Percentiles rank a stretch among this genome's conserved stretches.
phyloP scores from a whole-genome alignment of 2,888 invertebrate species.

The Acrobasis suavella region DNA sequence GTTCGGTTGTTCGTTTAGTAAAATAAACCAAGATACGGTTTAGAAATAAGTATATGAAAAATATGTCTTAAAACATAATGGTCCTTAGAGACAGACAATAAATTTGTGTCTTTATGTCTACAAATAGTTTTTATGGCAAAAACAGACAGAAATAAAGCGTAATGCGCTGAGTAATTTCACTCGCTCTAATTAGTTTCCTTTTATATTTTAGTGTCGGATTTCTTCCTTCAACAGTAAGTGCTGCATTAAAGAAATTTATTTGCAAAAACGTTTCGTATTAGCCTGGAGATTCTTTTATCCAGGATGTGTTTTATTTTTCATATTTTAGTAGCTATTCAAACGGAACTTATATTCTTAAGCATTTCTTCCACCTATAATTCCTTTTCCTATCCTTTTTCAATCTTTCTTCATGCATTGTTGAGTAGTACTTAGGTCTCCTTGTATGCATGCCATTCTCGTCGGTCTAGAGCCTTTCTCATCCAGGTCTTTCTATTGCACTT shows the following conservation, averaged over 20 bases:
- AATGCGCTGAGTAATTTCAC: slow-evolving; percentile 1
- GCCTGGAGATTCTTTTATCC: not conserved
- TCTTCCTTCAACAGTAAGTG: not conserved
- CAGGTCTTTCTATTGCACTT: too few relatives aligned
- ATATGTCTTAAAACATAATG: too few relatives aligned
- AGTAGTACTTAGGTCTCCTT: too few relatives aligned
- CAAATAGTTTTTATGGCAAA: not conserved
- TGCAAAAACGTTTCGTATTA: not conserved
- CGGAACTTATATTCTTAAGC: not conserved
- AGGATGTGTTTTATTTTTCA: not conserved
- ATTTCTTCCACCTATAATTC: not conserved
- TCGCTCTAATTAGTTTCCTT: not conserved
- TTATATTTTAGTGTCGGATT: not conserved
- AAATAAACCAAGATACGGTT: too few relatives aligned
- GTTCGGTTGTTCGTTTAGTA: too few relatives aligned
- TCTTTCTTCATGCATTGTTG: not conserved
- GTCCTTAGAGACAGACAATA: too few relatives aligned
- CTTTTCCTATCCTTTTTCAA: not conserved
- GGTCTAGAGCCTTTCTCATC: too few relatives aligned
- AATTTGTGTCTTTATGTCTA: not conserved
- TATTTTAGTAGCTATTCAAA: not conserved
- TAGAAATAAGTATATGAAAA: too few relatives aligned
- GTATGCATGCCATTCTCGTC: too few relatives aligned
- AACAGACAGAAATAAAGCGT: not conserved
- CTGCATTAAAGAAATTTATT: not conserved